A percentile compares a stretch with the other conserved stretches of the same genome.
Evolutionary conservation across 2,797 vertebrate genomes (phyloP).

Genomic region (Pelobates cultripes): DNA sequence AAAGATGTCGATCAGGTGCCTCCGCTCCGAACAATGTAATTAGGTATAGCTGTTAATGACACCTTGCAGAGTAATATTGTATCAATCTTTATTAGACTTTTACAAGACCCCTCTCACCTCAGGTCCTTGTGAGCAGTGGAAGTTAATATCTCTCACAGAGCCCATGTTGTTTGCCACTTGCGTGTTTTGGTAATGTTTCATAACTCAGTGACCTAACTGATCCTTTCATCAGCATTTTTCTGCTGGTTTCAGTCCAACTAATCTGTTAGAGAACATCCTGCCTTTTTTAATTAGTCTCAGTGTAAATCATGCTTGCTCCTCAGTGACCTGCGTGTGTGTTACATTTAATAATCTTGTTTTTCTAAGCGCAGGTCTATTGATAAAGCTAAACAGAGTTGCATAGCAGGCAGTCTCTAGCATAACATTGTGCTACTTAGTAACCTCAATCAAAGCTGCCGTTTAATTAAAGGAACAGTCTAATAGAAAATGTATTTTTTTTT

Average conservation of each 20-base stretch:
- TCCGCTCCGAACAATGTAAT: too few relatives aligned
- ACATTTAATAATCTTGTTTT: conserved; percentile 4
- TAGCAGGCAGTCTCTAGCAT: background rate
- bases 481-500: too few relatives aligned
- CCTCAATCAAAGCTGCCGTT: background rate
- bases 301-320: conserved; percentile 1
- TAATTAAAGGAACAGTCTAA: too few relatives aligned
- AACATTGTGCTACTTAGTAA: background rate
- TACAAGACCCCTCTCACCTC: too few relatives aligned
- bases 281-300: conserved; percentile 12
- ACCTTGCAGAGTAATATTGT: too few relatives aligned
- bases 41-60: too few relatives aligned
- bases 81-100: too few relatives aligned
- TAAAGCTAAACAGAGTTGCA: background rate
- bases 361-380: background rate
- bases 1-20: too few relatives aligned
- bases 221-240: conserved; percentile 23
- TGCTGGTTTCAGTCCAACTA: conserved; percentile 10
- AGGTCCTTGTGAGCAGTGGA: too few relatives aligned
- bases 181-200: conserved; percentile 26
- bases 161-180: background rate
- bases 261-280: background rate
- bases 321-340: background rate
- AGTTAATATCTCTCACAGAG: too few relatives aligned
- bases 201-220: conserved; percentile 19